phyloP scores from a whole-genome alignment of 2,797 vertebrate genomes.

The Hoplostethus atlanticus region DNA sequence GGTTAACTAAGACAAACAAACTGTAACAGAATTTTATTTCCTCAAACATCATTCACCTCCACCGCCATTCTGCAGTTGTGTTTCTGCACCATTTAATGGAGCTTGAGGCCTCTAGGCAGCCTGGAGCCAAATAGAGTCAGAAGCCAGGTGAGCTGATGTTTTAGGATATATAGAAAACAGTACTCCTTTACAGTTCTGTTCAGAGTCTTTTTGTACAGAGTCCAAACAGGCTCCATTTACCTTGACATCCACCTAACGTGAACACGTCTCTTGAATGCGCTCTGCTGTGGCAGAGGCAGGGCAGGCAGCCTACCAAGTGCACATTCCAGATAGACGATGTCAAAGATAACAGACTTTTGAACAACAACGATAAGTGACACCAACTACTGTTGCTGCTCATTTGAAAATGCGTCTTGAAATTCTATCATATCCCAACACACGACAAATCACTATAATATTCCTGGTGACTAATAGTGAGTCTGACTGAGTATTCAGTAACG shows the following conservation, averaged over 20 bases:
- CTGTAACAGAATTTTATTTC: no score
- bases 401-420: conserved; percentile 20
- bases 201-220: not conserved
- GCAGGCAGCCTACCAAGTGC: conserved; percentile 13
- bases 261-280: not conserved
- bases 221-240: not conserved
- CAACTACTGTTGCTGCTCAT: conserved; percentile 2
- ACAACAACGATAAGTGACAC: conserved; percentile 39
- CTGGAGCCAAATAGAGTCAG: no score
- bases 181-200: no score
- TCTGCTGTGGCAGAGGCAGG: not conserved
- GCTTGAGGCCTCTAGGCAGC: no score
- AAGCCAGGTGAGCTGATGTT: not conserved
- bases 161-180: not conserved
- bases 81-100: no score
- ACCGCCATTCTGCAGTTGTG: no score
- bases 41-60: no score
- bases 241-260: not conserved
- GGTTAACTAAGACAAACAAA: no score
- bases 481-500: no score
- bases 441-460: no score
- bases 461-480: no score
- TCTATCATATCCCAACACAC: conserved; percentile 4
- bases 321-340: conserved; percentile 24
- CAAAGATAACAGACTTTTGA: conserved; percentile 30